Evolutionary conservation across 2,113 vertebrate species (phyloP), one percentile per base, ranked within the genome.

Genomic region (Forbesichthys agassizii): DNA sequence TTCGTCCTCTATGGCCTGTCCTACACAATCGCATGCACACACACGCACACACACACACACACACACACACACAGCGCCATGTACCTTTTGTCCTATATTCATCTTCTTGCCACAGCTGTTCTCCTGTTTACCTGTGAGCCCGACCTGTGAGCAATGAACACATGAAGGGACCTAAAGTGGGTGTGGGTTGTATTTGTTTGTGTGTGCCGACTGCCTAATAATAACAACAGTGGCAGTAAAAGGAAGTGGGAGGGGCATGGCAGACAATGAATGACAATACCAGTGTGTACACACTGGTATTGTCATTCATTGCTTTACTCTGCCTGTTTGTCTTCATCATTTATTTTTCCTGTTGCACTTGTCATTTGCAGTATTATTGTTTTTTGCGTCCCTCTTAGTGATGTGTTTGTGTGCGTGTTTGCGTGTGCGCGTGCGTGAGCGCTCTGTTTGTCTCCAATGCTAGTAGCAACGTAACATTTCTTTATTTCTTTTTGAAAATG

Each of bases 401-500:
- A 33, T 59, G 27, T 36, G 27, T 33, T 2, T 65, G n/a, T 48
- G 58, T 49, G 42, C 59, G 55, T 65, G n/a, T 48, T 54, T 49
- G 42, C 59, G 55, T 59, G 7, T 20, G 18, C 11, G n/a, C 6
- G n/a, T n/a, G n/a, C 6, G n/a, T n/a, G 2, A 2, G 27, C 27
- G 27, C 27, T 27, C 27, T 27, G 27, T 27, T 27, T 80, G 4
- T 79, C 20, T 14, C 51, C 63, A 56, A 51, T 57, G 67, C 66
- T 16, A 52, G 69, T 67, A 81, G 75, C 71, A 66, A 69, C 70
- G 75, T 66, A 68, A 77, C 49, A 12, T 81, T 77, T 5, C 49
- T 81, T 75, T 27, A 27, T 27, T 27, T 27, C 3, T 27, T 71
- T 84, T 78, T 78, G 70, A 84, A 88, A 89, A 91, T 88, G 86